A percentile compares a stretch with the other conserved stretches of the same genome.
phyloP scores from a whole-genome alignment of 2,888 invertebrate species.

The Dione juno region DNA sequence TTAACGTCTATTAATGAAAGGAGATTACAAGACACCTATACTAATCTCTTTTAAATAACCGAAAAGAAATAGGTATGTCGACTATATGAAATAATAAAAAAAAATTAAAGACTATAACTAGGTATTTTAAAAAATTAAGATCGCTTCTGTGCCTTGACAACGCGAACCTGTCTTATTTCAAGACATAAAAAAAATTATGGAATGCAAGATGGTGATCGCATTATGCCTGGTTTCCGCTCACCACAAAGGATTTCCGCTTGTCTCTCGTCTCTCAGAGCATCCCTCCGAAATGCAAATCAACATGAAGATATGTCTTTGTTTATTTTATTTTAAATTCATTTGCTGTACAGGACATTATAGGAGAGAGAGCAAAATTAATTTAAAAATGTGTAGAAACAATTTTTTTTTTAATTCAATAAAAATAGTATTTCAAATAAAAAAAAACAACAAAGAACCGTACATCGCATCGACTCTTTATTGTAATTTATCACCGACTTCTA shows the following conservation, averaged over 20 bases:
- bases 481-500: conserved; percentile 32
- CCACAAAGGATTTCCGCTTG: conserved; percentile 78
- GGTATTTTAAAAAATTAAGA: conserved; percentile 22
- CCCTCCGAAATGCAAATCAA: conserved; percentile 74
- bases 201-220: conserved; percentile 71
- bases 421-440: neutral
- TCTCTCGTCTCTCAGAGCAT: conserved; percentile 77
- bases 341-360: conserved; percentile 37
- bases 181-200: conserved; percentile 53
- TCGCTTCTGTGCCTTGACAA: conserved; percentile 42
- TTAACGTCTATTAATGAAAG: neutral
- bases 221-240: conserved; percentile 76
- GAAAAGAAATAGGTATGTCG: neutral
- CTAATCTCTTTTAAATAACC: neutral
- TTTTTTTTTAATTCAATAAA: neutral
- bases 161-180: conserved; percentile 53
- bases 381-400: neutral
- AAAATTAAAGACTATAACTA: conserved; percentile 8
- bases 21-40: too few species aligned
- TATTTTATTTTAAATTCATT: conserved; percentile 45
- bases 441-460: neutral
- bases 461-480: neutral
- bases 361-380: neutral
- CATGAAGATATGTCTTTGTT: conserved; percentile 51
- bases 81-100: too few species aligned